Base-by-base conservation (phyloP, 2,888 invertebrate species). In the Drosophila nr. perissopoda region DNA sequence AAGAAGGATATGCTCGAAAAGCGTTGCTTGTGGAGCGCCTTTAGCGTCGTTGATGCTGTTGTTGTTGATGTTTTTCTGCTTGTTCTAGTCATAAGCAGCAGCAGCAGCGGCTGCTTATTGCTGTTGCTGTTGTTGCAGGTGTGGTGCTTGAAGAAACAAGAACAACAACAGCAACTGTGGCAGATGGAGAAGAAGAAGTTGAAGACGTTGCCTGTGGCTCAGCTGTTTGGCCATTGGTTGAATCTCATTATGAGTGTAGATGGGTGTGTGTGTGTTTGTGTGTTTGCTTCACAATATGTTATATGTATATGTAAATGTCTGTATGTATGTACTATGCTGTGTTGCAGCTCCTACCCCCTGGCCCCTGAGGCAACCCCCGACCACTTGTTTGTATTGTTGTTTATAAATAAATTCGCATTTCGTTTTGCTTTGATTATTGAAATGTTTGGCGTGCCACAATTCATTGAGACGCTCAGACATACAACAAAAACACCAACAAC, bases 1-100 rank as follows among this genome's bases (percentile, higher is more conserved):
- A 91, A 91, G 91, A 91, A 91, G 89, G 83, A 91, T 91, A 78
- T 82, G 82, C 80, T 80, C 75, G 87, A 78, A 83, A 91, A 73
- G 48, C 72, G 77, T 79, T 80, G 78, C 81, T 84, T 78, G 73
- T 69, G 75, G 69, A 68, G 73, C 68, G 86, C 72, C 74, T 38
- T 52, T 67, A 80, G 71, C 72, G 59, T 51, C 73, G 53, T 56
- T 73, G 51, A 51, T 67, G 66, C 62, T 68, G 67, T 59, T 74
- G 66, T 21, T 56, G 52, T 33, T 69, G 60, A 57, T 69, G 58
- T 66, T 62, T 59, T 59, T 70, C n/a, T 69, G 60, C 27, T 56
- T 63, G 71, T 68, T 59, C 13, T 59, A 57, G 61, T 58, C 61
- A 58, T 61, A 75, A 65, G 56, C 76, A 58, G 67, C 52, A 54